Evolutionary conservation across 2,797 vertebrate species (phyloP), one percentile per base, ranked within the genome.

Genomic region (Sebastes taczanowskii): DNA sequence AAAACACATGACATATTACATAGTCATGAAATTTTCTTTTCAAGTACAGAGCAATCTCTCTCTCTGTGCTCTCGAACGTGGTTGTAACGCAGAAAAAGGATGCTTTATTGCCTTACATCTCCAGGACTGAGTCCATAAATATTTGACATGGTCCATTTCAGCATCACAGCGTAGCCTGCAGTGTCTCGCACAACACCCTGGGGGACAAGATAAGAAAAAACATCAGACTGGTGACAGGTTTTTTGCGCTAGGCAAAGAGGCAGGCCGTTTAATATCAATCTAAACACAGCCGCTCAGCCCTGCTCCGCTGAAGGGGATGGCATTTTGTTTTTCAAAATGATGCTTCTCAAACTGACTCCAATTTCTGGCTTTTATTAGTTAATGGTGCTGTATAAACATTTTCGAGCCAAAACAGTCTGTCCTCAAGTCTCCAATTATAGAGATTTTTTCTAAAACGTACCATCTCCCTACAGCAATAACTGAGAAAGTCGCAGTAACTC

Each of bases 81-180:
- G 30, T 59, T 61, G 22, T 13, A 60, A 86, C 60, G 69, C 63
- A 69, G 49, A 74, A 74, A 18, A 53, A 29, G 2, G 55, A 46
- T 70, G 34, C 27, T 83, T 88, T 22, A 88, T 70, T 71, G 92
- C 56, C 94, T 96, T 96, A 99, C 99, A 95, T 99, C 97, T 91
- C 97, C 97, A 49, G 98, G 96, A 76, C 89, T 94, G 79, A 99
- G 96, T 69, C 96, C 98, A 79, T 99, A 99, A 73, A 99, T 84
- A 83, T 97, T 97, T 80, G 97, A 97, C 98, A 99, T 99, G 42
- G 97, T 97, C 99, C 99, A 99, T 84, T 97, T 98, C 78, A 99
- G 91, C 98, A 99, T 98, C 77, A 98, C 98, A 3, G 97, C 97
- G 11, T 97, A 99, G 29, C 98, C 98, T 1, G 97, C 99, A 3